Evolutionary conservation across 2,113 vertebrate species (phyloP).

Genomic region (Benthochromis sp.): DNA sequence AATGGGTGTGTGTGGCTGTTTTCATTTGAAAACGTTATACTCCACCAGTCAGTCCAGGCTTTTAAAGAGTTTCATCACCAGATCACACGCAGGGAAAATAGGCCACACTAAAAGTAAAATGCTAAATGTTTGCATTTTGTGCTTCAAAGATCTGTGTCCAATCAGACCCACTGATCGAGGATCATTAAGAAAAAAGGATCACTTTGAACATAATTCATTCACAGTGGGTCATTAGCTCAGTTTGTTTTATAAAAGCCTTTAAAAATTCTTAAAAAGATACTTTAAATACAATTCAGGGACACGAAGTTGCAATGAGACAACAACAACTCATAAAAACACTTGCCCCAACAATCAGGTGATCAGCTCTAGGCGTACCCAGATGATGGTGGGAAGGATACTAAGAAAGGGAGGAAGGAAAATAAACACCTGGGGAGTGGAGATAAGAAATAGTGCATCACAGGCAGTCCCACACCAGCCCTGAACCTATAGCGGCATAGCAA

Average conservation of each 20-base stretch:
- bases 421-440: not conserved
- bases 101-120: not conserved
- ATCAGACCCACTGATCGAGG: not conserved
- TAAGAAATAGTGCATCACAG: not conserved
- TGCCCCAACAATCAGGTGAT: not conserved
- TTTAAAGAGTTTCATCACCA: not conserved
- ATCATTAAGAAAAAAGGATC: not conserved
- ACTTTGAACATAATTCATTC: not conserved
- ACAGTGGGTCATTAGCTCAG: not conserved
- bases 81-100: not conserved
- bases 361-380: not conserved
- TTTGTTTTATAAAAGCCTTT: not conserved
- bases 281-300: not conserved
- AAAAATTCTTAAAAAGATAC: not conserved
- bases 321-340: not conserved
- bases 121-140: not conserved
- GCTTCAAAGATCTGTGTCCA: not conserved
- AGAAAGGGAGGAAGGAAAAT: not conserved
- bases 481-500: not conserved
- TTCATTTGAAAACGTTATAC: not conserved
- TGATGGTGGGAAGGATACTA: not conserved
- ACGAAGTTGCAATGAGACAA: rapidly evolving
- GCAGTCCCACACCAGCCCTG: not conserved
- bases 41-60: not conserved
- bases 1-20: not conserved